Percentiles rank a stretch among this genome's conserved stretches.
These are phyloP conservation scores for Eufriesea mexicana DNA, from an alignment of 1,140 invertebrate species.

Conservation along the genomic window DNA sequence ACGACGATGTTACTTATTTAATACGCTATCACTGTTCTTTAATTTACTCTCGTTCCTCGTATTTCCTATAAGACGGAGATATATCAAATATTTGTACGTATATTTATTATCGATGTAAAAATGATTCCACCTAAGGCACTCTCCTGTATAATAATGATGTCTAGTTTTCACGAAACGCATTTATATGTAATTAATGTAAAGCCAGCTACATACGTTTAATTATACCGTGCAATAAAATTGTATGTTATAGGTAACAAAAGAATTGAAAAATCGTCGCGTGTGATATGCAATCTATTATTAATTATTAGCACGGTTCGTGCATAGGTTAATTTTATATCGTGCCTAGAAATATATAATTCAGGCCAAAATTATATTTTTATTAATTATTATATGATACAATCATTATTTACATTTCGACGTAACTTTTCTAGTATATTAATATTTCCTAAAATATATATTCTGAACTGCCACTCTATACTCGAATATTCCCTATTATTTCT, in stretches of 20 bases:
- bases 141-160: neutral
- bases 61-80: neutral
- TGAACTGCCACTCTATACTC: neutral
- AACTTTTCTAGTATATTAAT: neutral
- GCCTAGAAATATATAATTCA: neutral
- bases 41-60: neutral
- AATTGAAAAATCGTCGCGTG: neutral
- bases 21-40: neutral
- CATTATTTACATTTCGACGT: neutral
- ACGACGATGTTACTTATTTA: slow-evolving; percentile 1
- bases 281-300: too few relatives aligned
- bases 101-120: neutral
- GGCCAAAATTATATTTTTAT: neutral
- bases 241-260: neutral
- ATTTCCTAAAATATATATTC: neutral
- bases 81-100: neutral
- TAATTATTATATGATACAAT: neutral
- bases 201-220: neutral
- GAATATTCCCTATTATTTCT: neutral
- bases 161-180: neutral
- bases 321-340: neutral
- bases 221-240: slow-evolving; percentile 4
- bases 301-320: too few relatives aligned
- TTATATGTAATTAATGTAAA: neutral
- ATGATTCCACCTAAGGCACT: neutral